Conservation (phyloP, 2,797 vertebrate genomes). For the Podarcis siculus region DNA sequence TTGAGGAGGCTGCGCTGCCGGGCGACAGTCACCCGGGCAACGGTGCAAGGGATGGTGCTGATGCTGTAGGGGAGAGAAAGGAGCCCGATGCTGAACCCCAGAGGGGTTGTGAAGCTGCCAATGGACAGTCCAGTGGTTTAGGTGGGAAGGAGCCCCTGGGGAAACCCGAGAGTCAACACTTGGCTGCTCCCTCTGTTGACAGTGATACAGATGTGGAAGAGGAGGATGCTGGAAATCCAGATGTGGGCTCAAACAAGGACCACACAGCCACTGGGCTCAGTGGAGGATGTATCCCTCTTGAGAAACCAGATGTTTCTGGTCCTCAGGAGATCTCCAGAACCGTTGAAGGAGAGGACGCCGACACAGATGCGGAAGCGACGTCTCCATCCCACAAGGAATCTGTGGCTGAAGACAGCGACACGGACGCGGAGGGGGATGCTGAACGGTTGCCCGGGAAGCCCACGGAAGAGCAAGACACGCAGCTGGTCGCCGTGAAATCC, state of each 20-base stretch:
- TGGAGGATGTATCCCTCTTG: neutral
- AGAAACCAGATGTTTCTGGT: too few relatives aligned
- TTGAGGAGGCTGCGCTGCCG: neutral
- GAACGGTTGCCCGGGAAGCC: neutral
- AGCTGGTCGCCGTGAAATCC: neutral
- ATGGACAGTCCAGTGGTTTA: neutral
- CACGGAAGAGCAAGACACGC: neutral
- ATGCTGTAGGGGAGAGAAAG: neutral
- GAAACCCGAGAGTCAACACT: neutral
- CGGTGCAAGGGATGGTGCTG: too few relatives aligned
- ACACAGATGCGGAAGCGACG: neutral
- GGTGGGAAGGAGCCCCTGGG: neutral
- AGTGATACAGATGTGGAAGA: slow-evolving; percentile 28
- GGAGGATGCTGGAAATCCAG: neutral
- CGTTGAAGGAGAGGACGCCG: neutral
- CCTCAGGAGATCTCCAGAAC: neutral
- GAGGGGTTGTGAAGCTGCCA: neutral
- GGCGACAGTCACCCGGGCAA: fast-evolving
- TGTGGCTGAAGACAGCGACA: neutral
- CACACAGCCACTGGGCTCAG: too few relatives aligned
- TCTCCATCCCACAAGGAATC: neutral
- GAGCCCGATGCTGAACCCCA: neutral
- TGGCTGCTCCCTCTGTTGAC: neutral
- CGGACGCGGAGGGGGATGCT: neutral
- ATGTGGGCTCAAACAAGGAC: neutral